Evolutionary conservation across 2,797 vertebrate species (phyloP), one percentile per base, ranked within the genome.

Genomic region (Rhinatrema bivittatum): DNA sequence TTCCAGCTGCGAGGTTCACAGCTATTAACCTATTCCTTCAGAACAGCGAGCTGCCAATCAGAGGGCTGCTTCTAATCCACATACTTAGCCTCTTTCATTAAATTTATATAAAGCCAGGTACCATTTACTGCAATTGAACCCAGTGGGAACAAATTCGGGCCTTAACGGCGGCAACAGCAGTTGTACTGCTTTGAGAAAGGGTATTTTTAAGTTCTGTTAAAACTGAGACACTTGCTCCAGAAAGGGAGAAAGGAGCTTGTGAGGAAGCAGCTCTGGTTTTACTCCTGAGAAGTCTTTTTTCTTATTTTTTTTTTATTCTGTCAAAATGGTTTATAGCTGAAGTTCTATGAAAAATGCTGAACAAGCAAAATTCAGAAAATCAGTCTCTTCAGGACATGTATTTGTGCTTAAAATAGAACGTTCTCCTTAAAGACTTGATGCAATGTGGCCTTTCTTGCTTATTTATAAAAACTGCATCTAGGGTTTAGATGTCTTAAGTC

Each of bases 1-100:
- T 56, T 79, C 78, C 60, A 62, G 11, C 65, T 65, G 70, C 46
- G 74, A 73, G 36, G 70, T 66, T 70, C 56, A 60, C 3, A 52
- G 59, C 64, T 51, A 63, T 78, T 79, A 78, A 75, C 71, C 56
- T 76, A 35, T 46, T 61, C 50, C 50, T 58, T 56, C 32, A 40
- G 47, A 74, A 59, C 50, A 45, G 18, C 46, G 52, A 45, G 44
- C 51, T 59, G 71, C 56, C 63, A 71, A 65, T 62, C 67, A 68
- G 45, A 72, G 68, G 28, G 36, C 31, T 58, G 44, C 46, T 64
- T 71, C 49, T 58, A 64, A 42, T 56, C 46, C 55, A 66, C 56
- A 32, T 70, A 55, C 52, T 66, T n/a, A 60, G 54, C 16, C 55
- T 67, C 60, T 39, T 55, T 51, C 28, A 51, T 49, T 53, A 38